phyloP scores from a whole-genome alignment of 2,113 vertebrate genomes.

The Pachycephala philippinensis region DNA sequence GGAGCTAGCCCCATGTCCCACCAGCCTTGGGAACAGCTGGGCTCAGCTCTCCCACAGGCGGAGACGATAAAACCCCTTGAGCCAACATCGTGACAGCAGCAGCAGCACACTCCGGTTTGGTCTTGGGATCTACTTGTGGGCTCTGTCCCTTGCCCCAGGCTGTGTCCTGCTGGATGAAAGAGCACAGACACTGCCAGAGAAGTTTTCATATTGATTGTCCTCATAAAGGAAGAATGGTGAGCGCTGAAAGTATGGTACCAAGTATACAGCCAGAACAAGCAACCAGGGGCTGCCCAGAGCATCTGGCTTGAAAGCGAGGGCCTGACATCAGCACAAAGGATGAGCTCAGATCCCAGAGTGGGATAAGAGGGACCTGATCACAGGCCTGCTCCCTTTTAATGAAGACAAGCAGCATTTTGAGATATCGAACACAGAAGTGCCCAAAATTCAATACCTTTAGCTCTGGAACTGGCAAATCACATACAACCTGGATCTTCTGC shows the following conservation, averaged over 20 bases:
- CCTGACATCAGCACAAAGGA: background rate
- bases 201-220: background rate
- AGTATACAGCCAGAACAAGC: background rate
- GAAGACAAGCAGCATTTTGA: background rate
- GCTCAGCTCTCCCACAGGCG: background rate
- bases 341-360: background rate
- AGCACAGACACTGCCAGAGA: background rate
- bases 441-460: background rate
- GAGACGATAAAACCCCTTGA: background rate
- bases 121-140: background rate
- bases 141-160: background rate
- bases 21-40: background rate
- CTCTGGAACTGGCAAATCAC: background rate
- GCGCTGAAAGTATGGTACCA: background rate
- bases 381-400: background rate
- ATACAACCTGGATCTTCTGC: background rate
- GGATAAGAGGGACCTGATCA: background rate
- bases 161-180: background rate
- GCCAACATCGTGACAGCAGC: accelerated
- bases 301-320: background rate
- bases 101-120: accelerated
- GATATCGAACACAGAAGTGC: background rate
- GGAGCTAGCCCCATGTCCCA: background rate
- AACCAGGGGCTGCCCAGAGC: background rate
- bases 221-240: background rate